phyloP scores from a whole-genome alignment of 2,888 invertebrate genomes.

The Lochmaea capreae region DNA sequence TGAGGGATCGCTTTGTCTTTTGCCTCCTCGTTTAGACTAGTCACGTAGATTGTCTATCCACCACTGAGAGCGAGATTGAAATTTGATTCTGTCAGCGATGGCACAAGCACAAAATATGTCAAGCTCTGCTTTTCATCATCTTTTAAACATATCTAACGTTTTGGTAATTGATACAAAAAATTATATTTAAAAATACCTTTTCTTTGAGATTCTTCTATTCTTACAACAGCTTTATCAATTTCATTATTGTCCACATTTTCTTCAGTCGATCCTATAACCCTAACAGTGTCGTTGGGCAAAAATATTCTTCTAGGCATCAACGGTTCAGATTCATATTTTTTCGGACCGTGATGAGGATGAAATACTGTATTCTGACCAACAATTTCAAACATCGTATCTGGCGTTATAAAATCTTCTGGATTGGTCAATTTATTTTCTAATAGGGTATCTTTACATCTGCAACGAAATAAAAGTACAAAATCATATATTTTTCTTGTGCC shows the following conservation, averaged over 20 bases:
- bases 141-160: too few species aligned
- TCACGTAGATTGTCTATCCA: too few species aligned
- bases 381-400: constrained; percentile 77
- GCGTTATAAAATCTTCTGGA: constrained; percentile 72
- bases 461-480: constrained; percentile 49
- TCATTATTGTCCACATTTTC: constrained; percentile 70
- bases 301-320: constrained; percentile 75
- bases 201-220: constrained; percentile 48
- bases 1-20: too few species aligned
- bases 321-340: constrained; percentile 66
- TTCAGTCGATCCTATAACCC: constrained; percentile 71
- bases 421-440: constrained; percentile 59
- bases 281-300: constrained; percentile 79
- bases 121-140: too few species aligned
- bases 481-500: too few species aligned
- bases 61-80: too few species aligned
- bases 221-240: constrained; percentile 42
- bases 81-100: too few species aligned
- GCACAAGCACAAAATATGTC: too few species aligned
- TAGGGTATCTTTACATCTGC: constrained; percentile 70
- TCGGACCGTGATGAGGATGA: constrained; percentile 63
- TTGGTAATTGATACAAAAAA: too few species aligned
- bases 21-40: too few species aligned
- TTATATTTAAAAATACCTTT: constrained; percentile 42
- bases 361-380: constrained; percentile 74